A percentile compares a stretch with the other conserved stretches of the same genome.
phyloP scores from a whole-genome alignment of 2,888 invertebrate genomes.

The Tridacna crocea region DNA sequence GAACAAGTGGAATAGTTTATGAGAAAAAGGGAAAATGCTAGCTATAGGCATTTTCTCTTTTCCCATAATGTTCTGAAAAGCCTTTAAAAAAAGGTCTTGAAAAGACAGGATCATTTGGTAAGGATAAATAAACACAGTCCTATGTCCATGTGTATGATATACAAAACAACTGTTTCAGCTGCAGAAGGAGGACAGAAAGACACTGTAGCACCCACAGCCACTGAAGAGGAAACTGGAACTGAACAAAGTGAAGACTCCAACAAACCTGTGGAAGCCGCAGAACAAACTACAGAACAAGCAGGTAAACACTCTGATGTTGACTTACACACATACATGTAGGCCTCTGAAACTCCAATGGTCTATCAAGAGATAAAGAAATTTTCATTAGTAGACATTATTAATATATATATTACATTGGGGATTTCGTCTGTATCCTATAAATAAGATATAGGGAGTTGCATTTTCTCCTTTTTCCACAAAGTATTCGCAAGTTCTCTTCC shows the following conservation, averaged over 20 bases:
- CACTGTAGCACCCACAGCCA: slow-evolving; percentile 15
- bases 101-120: too few relatives aligned
- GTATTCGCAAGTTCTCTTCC: too few relatives aligned
- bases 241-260: slow-evolving; percentile 19
- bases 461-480: too few relatives aligned
- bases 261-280: neutral
- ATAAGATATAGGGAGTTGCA: too few relatives aligned
- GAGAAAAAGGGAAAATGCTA: slow-evolving; percentile 3
- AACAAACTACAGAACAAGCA: slow-evolving; percentile 14
- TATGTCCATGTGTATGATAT: too few relatives aligned
- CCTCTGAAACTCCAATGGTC: too few relatives aligned
- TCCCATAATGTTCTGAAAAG: neutral
- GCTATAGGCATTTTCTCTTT: neutral
- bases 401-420: too few relatives aligned
- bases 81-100: too few relatives aligned
- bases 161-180: neutral
- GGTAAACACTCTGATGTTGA: neutral
- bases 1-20: slow-evolving; percentile 5
- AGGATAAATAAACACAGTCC: too few relatives aligned
- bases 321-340: neutral
- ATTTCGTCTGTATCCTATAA: too few relatives aligned
- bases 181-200: slow-evolving; percentile 12
- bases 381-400: too few relatives aligned
- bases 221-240: slow-evolving; percentile 14
- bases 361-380: too few relatives aligned